Conservation (phyloP, 2,888 invertebrate species). For the Acrobasis suavella region DNA sequence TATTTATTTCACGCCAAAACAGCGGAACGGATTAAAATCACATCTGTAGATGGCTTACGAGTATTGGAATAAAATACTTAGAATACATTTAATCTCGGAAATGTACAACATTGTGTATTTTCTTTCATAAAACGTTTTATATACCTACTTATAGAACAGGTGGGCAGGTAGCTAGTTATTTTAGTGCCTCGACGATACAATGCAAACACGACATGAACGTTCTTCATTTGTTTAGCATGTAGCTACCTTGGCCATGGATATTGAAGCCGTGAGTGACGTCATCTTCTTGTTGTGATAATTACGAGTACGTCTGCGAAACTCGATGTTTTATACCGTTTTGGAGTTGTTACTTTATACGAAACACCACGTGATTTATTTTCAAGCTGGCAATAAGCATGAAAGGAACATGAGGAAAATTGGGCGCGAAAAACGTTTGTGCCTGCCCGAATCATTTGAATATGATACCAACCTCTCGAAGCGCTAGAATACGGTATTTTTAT, state of each 20-base stretch:
- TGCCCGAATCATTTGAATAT: too few relatives aligned
- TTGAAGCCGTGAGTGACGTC: background rate
- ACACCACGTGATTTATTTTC: background rate
- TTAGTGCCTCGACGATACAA: background rate
- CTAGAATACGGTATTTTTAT: too few relatives aligned
- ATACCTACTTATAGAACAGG: too few relatives aligned
- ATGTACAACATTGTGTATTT: background rate
- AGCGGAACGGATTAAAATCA: too few relatives aligned
- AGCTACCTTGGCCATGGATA: background rate
- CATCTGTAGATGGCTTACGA: too few relatives aligned
- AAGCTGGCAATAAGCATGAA: background rate
- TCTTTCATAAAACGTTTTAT: background rate
- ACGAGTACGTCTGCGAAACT: background rate
- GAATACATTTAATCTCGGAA: too few relatives aligned
- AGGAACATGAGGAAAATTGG: background rate
- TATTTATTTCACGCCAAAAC: too few relatives aligned
- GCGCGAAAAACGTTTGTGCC: too few relatives aligned
- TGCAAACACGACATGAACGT: background rate
- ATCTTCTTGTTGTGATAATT: constrained; percentile 3
- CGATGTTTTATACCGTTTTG: background rate
- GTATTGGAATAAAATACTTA: too few relatives aligned
- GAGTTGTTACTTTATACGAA: background rate
- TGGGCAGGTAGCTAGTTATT: background rate
- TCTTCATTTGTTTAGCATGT: background rate
- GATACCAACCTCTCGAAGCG: too few relatives aligned